These are phyloP conservation scores for Dendrocopos noguchii DNA, from an alignment of 2,113 vertebrate genomes.

Conservation along the genomic window DNA sequence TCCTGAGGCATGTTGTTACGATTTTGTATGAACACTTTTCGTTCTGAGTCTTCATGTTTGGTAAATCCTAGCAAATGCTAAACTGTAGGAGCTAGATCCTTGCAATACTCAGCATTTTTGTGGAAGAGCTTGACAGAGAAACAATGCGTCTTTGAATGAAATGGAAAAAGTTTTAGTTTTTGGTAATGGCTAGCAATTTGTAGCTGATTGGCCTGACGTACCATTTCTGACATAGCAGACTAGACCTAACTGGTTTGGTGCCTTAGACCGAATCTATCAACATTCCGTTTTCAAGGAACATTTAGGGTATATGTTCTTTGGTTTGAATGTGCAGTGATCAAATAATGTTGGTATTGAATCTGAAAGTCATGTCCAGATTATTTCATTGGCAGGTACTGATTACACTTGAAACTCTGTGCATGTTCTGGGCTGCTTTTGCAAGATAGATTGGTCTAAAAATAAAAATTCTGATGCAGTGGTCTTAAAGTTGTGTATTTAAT, in stretches of 20 bases:
- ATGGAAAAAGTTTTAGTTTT: conserved; percentile 32
- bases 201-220: conserved; percentile 39
- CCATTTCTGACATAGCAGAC: conserved; percentile 15
- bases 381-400: conserved; percentile 69
- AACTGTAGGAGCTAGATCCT: conserved; percentile 20
- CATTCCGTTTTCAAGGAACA: conserved; percentile 72
- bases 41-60: conserved; percentile 9
- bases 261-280: conserved; percentile 53
- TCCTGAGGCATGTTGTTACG: conserved; percentile 72
- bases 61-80: conserved; percentile 42
- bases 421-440: conserved; percentile 39
- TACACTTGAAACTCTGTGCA: conserved; percentile 33
- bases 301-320: conserved; percentile 68
- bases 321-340: conserved; percentile 60
- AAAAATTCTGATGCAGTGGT: conserved; percentile 51
- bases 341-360: conserved; percentile 40
- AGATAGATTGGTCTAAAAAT: conserved; percentile 23
- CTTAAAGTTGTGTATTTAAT: conserved; percentile 40
- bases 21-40: conserved; percentile 22
- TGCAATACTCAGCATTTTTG: neutral
- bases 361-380: conserved; percentile 73
- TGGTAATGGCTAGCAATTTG: neutral
- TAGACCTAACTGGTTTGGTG: conserved; percentile 47
- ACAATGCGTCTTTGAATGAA: conserved; percentile 17
- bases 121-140: conserved; percentile 20